phyloP scores from a whole-genome alignment of 2,888 invertebrate species.

The Harpalus rufipes region DNA sequence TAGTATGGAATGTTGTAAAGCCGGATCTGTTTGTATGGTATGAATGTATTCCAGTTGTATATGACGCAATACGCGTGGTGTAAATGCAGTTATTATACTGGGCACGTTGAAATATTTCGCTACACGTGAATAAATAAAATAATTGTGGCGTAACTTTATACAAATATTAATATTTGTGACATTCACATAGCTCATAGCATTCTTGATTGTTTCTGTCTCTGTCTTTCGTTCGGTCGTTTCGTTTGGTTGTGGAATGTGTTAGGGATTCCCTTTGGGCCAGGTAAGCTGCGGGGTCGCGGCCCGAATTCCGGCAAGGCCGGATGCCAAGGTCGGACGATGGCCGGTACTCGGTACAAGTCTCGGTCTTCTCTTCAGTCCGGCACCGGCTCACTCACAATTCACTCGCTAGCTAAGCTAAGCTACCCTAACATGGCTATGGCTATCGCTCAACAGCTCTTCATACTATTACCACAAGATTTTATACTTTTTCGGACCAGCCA shows the following conservation, averaged over 20 bases:
- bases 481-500: neutral
- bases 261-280: slow-evolving; percentile 54
- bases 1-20: too few species aligned
- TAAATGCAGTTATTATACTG: slow-evolving; percentile 14
- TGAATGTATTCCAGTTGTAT: neutral
- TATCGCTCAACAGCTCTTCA: neutral
- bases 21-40: too few species aligned
- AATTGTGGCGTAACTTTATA: too few species aligned
- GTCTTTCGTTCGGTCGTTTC: neutral
- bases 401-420: neutral
- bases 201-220: neutral
- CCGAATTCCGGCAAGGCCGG: slow-evolving; percentile 67
- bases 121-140: slow-evolving; percentile 21
- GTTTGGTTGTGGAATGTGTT: neutral
- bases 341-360: neutral
- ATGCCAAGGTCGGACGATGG: slow-evolving; percentile 64
- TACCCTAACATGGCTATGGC: neutral
- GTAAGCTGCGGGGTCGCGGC: slow-evolving; percentile 45
- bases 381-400: too few species aligned
- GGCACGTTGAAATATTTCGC: slow-evolving; percentile 31
- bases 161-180: too few species aligned
- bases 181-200: too few species aligned
- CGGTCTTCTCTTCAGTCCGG: slow-evolving; percentile 13
- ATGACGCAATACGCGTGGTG: slow-evolving; percentile 20
- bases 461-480: neutral